A percentile compares a stretch with the other conserved stretches of the same genome.
Conservation (phyloP, 2,888 invertebrate genomes). For the Limnephilus marmoratus region DNA sequence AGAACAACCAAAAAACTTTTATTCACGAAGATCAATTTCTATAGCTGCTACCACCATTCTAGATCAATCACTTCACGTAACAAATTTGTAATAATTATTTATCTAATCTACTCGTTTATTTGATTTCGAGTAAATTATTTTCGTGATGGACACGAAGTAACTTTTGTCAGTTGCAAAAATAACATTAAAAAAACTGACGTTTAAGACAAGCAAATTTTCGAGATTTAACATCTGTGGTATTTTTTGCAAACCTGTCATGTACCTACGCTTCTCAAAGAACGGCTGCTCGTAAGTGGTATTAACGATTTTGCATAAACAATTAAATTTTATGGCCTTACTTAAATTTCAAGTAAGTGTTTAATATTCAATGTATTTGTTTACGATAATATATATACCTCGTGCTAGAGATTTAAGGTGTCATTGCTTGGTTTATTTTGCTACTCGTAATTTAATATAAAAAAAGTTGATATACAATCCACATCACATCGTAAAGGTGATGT, state of each 20-base stretch:
- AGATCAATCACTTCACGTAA: neutral
- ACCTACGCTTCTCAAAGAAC: neutral
- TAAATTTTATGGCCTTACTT: no score
- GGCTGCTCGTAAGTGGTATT: neutral
- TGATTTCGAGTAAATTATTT: neutral
- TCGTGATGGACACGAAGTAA: neutral
- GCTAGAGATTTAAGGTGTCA: no score
- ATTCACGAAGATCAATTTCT: neutral
- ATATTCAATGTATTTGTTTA: no score
- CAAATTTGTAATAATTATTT: neutral
- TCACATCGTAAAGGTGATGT: no score
- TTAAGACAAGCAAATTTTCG: neutral
- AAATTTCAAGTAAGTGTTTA: no score
- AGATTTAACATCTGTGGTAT: neutral
- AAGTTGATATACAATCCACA: no score
- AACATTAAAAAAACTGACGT: neutral
- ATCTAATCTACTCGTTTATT: no score
- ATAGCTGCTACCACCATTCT: no score
- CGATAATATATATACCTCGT: no score
- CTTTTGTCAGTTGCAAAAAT: neutral
- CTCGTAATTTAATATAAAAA: no score
- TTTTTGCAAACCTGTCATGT: neutral
- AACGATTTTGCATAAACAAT: no score
- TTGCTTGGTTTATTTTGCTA: no score
- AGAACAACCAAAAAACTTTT: neutral